phyloP scores from a whole-genome alignment of 2,888 invertebrate genomes.

The Microctonus brassicae region DNA sequence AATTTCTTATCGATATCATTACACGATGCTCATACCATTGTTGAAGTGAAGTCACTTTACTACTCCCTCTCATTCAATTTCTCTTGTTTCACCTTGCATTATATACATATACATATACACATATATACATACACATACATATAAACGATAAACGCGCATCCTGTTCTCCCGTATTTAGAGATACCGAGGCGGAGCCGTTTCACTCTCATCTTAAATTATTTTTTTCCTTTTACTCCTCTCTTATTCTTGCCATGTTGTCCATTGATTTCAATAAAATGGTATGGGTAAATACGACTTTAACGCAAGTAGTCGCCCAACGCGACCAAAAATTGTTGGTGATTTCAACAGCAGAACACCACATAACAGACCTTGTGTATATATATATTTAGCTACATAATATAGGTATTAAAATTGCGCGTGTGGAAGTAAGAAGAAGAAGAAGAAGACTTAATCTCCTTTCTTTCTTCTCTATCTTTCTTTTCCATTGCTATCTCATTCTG shows the following conservation, averaged over 20 bases:
- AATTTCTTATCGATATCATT: slow-evolving; percentile 32
- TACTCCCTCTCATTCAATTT: background rate
- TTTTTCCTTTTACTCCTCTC: background rate
- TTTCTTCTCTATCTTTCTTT: background rate
- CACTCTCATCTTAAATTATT: background rate
- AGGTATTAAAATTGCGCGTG: slow-evolving; percentile 18
- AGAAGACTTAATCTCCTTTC: slow-evolving; percentile 16
- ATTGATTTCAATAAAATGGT: slow-evolving; percentile 19
- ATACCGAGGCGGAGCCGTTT: slow-evolving; percentile 20
- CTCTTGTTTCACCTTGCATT: background rate
- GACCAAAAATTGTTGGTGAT: slow-evolving; percentile 59
- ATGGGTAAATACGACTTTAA: slow-evolving; percentile 59
- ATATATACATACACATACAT: no score
- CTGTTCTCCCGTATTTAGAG: slow-evolving; percentile 38
- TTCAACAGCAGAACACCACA: slow-evolving; percentile 20
- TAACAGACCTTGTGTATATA: no score
- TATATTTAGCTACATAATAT: no score
- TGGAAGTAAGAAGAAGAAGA: slow-evolving; percentile 33
- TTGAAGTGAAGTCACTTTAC: slow-evolving; percentile 19
- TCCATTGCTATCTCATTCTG: slow-evolving; percentile 22
- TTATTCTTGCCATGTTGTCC: slow-evolving; percentile 13
- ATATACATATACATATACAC: slow-evolving; percentile 11
- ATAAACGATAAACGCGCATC: slow-evolving; percentile 39
- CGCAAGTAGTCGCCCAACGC: slow-evolving; percentile 61
- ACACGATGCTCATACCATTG: slow-evolving; percentile 34